Conservation (phyloP, 30 jellyfish, hydroid and myxozoan species). For the Chrysaora quinquecirrha region DNA sequence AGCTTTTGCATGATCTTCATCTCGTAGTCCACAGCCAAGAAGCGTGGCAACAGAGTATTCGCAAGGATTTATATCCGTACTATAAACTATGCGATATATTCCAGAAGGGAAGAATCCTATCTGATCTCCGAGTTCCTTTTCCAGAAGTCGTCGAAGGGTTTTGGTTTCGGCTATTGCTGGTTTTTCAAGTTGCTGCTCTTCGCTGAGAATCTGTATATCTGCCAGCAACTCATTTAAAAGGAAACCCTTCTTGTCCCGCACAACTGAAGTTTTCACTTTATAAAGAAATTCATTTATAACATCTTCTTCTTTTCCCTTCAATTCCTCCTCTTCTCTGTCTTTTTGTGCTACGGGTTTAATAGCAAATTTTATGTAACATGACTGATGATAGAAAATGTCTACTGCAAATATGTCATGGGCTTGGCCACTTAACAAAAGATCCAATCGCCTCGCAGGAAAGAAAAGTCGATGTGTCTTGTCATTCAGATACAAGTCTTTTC, state of each 20-base stretch:
- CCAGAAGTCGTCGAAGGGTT: background rate
- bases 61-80: constrained; percentile 26
- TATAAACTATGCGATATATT: background rate
- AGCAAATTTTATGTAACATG: background rate
- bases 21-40: constrained; percentile 18
- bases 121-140: constrained; percentile 5
- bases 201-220: constrained; percentile 6
- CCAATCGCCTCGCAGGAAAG: background rate
- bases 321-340: too few relatives aligned
- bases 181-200: constrained; percentile 16
- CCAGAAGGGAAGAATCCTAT: constrained; percentile 22
- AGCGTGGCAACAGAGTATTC: constrained; percentile 18
- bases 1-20: too few relatives aligned
- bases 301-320: too few relatives aligned
- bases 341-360: background rate
- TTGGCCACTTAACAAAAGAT: constrained; percentile 16
- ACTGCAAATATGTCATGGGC: constrained; percentile 16
- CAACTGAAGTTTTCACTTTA: background rate
- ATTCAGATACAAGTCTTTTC: background rate
- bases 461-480: constrained; percentile 10
- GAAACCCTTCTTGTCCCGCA: constrained; percentile 6
- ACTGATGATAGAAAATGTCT: too few relatives aligned
- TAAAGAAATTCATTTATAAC: constrained; percentile 1
- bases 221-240: constrained; percentile 3
- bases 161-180: background rate